Conservation (phyloP, 2,888 invertebrate genomes). For the Holacanthella duospinosa region DNA sequence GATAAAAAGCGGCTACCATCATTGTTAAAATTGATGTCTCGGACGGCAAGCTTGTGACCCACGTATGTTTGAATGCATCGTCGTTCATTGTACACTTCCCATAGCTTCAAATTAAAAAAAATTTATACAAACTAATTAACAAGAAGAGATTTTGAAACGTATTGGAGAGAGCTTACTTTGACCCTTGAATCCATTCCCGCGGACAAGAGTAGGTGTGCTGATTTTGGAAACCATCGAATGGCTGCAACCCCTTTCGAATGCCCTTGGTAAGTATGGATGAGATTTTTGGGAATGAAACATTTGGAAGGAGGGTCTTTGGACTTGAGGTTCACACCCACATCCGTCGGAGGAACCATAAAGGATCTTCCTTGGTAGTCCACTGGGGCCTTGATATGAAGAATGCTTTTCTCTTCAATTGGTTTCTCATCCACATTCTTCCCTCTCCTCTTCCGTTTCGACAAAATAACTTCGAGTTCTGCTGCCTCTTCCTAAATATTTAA, state of each 20-base stretch:
- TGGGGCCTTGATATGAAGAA: conserved; percentile 82
- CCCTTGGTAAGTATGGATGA: conserved; percentile 92
- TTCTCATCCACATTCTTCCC: conserved; percentile 81
- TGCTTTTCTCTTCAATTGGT: conserved; percentile 87
- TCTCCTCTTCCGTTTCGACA: conserved; percentile 80
- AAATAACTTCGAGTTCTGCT: conserved; percentile 83
- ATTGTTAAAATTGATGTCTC: conserved; percentile 93
- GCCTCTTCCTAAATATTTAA: conserved; percentile 59
- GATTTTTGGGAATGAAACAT: conserved; percentile 91
- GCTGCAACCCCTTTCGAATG: conserved; percentile 94
- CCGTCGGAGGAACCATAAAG: conserved; percentile 84
- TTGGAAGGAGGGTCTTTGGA: conserved; percentile 81
- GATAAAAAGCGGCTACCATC: conserved; percentile 84
- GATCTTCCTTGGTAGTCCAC: conserved; percentile 95
- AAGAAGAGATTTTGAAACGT: conserved; percentile 21
- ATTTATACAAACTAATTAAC: conserved; percentile 22
- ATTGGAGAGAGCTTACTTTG: conserved; percentile 64
- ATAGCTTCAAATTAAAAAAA: too few species aligned
- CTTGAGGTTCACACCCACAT: conserved; percentile 78
- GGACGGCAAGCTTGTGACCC: conserved; percentile 92
- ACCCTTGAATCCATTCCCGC: conserved; percentile 95
- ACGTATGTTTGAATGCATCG: conserved; percentile 87
- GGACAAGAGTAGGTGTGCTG: conserved; percentile 88
- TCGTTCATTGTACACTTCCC: conserved; percentile 95
- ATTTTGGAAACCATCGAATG: conserved; percentile 85